These are phyloP conservation scores for Drosophila murphyi DNA, from an alignment of 1,140 invertebrate species.

Conservation along the genomic window DNA sequence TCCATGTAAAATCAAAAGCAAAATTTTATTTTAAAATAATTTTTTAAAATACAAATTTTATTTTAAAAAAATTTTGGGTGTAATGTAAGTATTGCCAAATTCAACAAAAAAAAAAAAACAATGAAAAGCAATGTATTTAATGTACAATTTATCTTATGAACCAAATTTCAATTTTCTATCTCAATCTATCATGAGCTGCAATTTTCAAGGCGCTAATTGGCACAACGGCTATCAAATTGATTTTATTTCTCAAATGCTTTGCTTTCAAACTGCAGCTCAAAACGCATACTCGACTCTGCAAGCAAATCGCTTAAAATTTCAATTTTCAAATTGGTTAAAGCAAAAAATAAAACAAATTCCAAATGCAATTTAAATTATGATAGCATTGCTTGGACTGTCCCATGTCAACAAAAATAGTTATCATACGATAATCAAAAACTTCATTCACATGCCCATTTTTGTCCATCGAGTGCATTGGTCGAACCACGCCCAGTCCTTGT, in stretches of 20 bases:
- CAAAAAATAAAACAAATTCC: conserved; percentile 18
- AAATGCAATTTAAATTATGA: conserved; percentile 7
- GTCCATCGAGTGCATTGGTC: conserved; percentile 56
- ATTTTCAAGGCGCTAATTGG: conserved; percentile 31
- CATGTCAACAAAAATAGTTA: conserved; percentile 4
- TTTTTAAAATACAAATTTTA: conserved; percentile 85
- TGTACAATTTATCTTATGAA: conserved; percentile 59
- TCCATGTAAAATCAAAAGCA: conserved; percentile 82
- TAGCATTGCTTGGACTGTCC: conserved; percentile 30
- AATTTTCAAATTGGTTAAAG: conserved; percentile 37
- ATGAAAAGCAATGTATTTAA: conserved; percentile 63
- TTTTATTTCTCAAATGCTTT: conserved; percentile 11
- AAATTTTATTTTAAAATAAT: conserved; percentile 85
- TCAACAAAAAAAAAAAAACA: conserved; percentile 41
- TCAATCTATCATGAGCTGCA: conserved; percentile 23
- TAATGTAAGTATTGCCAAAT: conserved; percentile 83
- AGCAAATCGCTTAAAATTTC: conserved; percentile 36
- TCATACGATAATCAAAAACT: conserved; percentile 44
- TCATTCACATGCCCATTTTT: conserved; percentile 51
- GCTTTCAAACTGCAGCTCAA: conserved; percentile 30
- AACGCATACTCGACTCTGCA: conserved; percentile 1
- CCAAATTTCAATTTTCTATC: conserved; percentile 45
- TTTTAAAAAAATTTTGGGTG: conserved; percentile 85
- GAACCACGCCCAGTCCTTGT: conserved; percentile 9
- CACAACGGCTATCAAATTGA: conserved; percentile 3